Base-by-base conservation (phyloP, 2,113 vertebrate species). In the Dromaius novaehollandiae region DNA sequence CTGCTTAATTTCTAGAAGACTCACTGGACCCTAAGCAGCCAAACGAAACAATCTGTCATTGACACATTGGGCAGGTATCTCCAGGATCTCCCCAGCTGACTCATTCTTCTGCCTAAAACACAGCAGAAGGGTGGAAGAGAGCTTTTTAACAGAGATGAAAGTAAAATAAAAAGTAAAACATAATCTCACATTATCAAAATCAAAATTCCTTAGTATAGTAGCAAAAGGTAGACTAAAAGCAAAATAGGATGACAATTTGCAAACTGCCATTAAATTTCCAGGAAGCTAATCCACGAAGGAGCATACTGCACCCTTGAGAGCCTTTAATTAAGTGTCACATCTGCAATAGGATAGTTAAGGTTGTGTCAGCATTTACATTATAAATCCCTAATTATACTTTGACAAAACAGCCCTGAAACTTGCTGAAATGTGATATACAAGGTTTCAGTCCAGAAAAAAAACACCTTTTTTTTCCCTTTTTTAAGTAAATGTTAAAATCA, bases 311-410 rank as follows among this genome's bases (percentile, higher is more conserved):
- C 92, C 46, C 90, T 64, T 94, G 83, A 90, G 81, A 86, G 93
- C 73, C 79, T 56, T 95, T 93, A 93, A 93, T 89, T 80, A 96
- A 94, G 58, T 40, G 86, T 89, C 86, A 94, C 78, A 94, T 90
- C 91, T 90, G 86, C 73, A 96, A 84, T 32, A 65, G 70, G 66
- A 74, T 91, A 86, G 83, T 95, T 96, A 89, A 91, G 53, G 64
- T 51, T 93, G 46, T 94, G 60, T 82, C 90, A 93, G 74, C 40
- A 80, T 82, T 93, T 95, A 89, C 32, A 82, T 60, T 87, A 88
- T 89, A 90, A 90, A 95, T 79, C 38, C 13, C 36, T 80, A 70
- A 38, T 83, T 86, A 66, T 63, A 63, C 46, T 66, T 66, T 46
- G 74, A 51, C n/a, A 88, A 87, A 93, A 86, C 14, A 94, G 89